Conservation (phyloP, 2,797 vertebrate species). For the Numenius phaeopus region DNA sequence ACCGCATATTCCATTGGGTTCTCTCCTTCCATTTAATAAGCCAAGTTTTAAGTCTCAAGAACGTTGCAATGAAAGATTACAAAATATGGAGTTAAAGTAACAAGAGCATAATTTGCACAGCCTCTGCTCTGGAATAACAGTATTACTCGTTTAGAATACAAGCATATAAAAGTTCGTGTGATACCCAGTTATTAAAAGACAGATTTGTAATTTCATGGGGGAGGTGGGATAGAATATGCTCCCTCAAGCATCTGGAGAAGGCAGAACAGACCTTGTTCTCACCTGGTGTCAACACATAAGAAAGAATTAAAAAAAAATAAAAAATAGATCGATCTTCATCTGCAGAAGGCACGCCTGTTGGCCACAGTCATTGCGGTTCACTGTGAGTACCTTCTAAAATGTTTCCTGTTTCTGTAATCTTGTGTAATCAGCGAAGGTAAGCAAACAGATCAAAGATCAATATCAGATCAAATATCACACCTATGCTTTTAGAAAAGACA, state of each 20-base stretch:
- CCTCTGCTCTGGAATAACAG: background rate
- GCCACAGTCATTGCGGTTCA: background rate
- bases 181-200: background rate
- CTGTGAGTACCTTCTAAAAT: background rate
- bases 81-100: background rate
- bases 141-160: background rate
- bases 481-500: background rate
- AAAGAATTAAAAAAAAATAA: background rate
- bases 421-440: background rate
- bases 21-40: background rate
- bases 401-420: background rate
- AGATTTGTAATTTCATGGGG: background rate
- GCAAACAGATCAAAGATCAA: background rate
- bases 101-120: background rate
- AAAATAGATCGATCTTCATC: background rate
- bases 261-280: background rate
- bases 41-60: background rate
- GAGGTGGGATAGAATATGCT: background rate
- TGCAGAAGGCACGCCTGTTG: background rate
- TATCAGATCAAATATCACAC: background rate
- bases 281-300: background rate
- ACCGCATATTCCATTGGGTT: background rate
- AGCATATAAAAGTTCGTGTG: background rate
- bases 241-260: background rate
- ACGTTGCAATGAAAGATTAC: background rate